These are phyloP conservation scores for Nymphalis c-album DNA, from an alignment of 2,888 invertebrate species.

Conservation along the genomic window DNA sequence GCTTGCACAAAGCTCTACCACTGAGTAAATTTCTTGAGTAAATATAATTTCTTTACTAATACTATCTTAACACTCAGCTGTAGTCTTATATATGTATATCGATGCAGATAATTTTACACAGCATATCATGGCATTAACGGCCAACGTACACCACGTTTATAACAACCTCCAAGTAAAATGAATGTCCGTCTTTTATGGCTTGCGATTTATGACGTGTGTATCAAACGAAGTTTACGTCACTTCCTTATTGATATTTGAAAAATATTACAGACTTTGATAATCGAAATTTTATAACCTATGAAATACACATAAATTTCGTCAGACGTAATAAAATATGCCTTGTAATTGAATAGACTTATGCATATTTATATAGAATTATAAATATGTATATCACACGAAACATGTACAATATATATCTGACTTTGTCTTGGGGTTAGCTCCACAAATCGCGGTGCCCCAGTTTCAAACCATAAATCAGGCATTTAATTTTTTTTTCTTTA, in stretches of 20 bases:
- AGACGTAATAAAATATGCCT: too few species aligned
- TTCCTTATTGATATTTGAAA: conserved; percentile 27
- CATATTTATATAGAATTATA: too few species aligned
- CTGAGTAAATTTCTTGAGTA: too few species aligned
- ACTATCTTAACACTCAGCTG: not conserved
- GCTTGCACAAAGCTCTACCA: too few species aligned
- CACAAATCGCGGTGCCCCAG: too few species aligned
- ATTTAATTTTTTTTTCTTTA: too few species aligned
- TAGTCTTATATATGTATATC: not conserved
- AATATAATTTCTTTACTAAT: too few species aligned
- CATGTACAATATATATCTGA: too few species aligned
- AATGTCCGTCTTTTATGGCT: conserved; percentile 24
- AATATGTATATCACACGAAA: too few species aligned
- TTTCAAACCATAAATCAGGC: too few species aligned
- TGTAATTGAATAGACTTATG: too few species aligned
- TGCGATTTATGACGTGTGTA: conserved; percentile 26
- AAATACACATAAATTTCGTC: not conserved
- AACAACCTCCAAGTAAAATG: conserved; percentile 9
- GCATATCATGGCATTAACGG: conserved; percentile 2
- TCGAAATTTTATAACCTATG: conserved; percentile 20
- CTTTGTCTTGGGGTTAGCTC: too few species aligned
- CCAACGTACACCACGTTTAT: not conserved
- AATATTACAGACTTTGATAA: conserved; percentile 11
- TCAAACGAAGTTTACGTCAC: conserved; percentile 27
- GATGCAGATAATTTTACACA: not conserved